Percentiles rank a stretch among this genome's conserved stretches.
phyloP scores from a whole-genome alignment of 35 echinoderm and acorn worm species.

The Ophiothrix spiculata region DNA sequence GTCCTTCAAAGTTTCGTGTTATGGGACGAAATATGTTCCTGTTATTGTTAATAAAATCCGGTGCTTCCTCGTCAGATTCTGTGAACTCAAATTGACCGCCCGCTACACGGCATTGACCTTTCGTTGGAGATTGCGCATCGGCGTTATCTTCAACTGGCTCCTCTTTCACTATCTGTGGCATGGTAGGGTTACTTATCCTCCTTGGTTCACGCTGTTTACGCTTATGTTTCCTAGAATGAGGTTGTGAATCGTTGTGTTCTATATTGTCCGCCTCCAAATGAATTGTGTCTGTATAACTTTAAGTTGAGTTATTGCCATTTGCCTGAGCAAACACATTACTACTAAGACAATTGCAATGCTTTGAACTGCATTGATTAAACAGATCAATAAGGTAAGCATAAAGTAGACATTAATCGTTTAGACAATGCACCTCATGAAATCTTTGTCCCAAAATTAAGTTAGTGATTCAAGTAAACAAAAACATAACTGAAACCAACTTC shows the following conservation, averaged over 20 bases:
- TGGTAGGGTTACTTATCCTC: constrained; percentile 9
- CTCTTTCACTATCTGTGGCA: background rate
- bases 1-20: background rate
- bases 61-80: background rate
- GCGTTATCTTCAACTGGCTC: background rate
- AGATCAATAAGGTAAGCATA: too few species aligned
- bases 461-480: too few species aligned
- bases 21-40: background rate
- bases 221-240: constrained; percentile 23
- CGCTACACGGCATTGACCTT: background rate
- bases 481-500: too few species aligned
- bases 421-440: too few species aligned
- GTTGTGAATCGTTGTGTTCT: background rate
- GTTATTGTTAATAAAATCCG: constrained; percentile 1
- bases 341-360: too few species aligned
- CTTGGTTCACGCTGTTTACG: constrained; percentile 29
- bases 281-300: too few species aligned
- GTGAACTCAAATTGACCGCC: background rate
- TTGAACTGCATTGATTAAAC: too few species aligned
- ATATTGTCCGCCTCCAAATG: background rate
- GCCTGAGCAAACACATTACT: too few species aligned
- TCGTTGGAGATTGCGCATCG: background rate
- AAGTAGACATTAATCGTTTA: too few species aligned
- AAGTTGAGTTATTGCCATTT: too few species aligned
- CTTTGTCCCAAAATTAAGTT: too few species aligned